phyloP scores from a whole-genome alignment of 1,140 invertebrate genomes.

The Conopomorpha cramerella region DNA sequence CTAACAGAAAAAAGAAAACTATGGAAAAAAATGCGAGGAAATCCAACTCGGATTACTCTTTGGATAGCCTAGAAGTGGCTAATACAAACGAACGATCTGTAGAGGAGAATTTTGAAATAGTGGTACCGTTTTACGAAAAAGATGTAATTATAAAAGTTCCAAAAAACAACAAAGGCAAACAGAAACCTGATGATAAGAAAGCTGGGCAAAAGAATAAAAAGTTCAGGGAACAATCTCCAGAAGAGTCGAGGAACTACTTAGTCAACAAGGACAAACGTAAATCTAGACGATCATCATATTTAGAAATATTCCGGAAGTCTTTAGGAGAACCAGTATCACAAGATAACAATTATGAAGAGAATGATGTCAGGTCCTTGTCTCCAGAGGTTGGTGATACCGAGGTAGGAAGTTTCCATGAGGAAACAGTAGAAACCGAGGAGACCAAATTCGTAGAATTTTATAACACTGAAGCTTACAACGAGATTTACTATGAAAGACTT shows the following conservation, averaged over 20 bases:
- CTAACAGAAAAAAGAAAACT: no score
- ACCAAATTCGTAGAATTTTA: conserved; percentile 28
- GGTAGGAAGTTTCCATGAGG: conserved; percentile 30
- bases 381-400: conserved; percentile 47
- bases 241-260: conserved; percentile 20
- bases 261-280: conserved; percentile 27
- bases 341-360: conserved; percentile 10
- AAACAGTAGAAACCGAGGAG: conserved; percentile 9
- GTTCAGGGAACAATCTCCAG: conserved; percentile 11
- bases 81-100: conserved; percentile 16
- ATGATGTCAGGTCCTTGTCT: conserved; percentile 37
- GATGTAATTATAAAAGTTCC: conserved; percentile 41
- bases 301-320: conserved; percentile 42
- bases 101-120: conserved; percentile 32
- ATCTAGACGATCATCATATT: conserved; percentile 17
- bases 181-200: conserved; percentile 8
- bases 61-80: conserved; percentile 34
- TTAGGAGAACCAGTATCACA: conserved; percentile 11
- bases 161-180: conserved; percentile 19
- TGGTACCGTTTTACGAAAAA: conserved; percentile 49
- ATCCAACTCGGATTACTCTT: no score
- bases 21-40: no score
- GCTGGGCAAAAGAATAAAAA: conserved; percentile 10
- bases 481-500: conserved; percentile 43
- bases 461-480: conserved; percentile 45